Percentiles rank a stretch among this genome's conserved stretches.
Conservation (phyloP, 1,140 invertebrate species). For the Orius laevigatus region DNA sequence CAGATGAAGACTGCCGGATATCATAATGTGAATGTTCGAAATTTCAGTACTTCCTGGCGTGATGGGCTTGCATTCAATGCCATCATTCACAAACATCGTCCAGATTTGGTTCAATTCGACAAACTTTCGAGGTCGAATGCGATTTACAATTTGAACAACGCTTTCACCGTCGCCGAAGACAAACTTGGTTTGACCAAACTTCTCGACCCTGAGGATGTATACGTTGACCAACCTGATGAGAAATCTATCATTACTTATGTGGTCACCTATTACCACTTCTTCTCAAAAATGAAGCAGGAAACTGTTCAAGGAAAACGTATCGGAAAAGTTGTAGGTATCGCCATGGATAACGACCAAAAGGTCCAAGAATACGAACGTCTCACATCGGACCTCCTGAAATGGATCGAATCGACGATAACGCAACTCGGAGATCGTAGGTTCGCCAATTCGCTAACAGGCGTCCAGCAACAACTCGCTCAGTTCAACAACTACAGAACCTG, state of each 20-base stretch:
- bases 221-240: constrained; percentile 97
- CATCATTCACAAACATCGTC: constrained; percentile 96
- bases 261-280: constrained; percentile 99
- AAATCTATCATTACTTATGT: constrained; percentile 99
- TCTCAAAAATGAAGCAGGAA: constrained; percentile 99
- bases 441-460: constrained; percentile 87
- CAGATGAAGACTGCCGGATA: constrained; percentile 99
- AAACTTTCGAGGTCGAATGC: constrained; percentile 90
- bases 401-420: constrained; percentile 93
- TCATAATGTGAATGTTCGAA: constrained; percentile 96
- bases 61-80: constrained; percentile 99
- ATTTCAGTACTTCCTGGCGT: constrained; percentile 99
- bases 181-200: constrained; percentile 94
- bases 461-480: constrained; percentile 87
- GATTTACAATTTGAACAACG: constrained; percentile 95
- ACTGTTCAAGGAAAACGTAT: constrained; percentile 97
- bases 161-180: constrained; percentile 89
- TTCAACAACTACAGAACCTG: constrained; percentile 96
- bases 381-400: constrained; percentile 87
- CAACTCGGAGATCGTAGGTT: constrained; percentile 87
- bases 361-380: constrained; percentile 91
- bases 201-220: constrained; percentile 98
- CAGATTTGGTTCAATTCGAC: constrained; percentile 93
- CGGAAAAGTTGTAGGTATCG: constrained; percentile 93
- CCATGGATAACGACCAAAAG: constrained; percentile 96